Evolutionary conservation across 1,140 invertebrate species (phyloP).

Genomic region (Fopius arisanus): DNA sequence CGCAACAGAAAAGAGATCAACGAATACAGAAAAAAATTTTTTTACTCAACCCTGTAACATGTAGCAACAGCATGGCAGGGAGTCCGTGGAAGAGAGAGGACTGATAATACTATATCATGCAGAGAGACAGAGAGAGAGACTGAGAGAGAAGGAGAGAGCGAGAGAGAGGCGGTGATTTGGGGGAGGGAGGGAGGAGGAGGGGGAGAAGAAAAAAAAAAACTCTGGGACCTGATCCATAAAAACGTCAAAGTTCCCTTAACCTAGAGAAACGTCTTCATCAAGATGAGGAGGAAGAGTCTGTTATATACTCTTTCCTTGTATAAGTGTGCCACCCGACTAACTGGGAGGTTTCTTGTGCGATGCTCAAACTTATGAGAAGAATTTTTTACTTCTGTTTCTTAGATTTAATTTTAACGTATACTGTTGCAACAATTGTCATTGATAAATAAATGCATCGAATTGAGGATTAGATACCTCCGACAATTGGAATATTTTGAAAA

Average conservation of each 20-base stretch:
- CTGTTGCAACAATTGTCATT: too few relatives aligned
- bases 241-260: conserved; percentile 66
- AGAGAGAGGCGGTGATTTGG: conserved; percentile 21
- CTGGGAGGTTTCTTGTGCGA: conserved; percentile 17
- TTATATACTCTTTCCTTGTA: conserved; percentile 30
- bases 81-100: conserved; percentile 29
- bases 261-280: conserved; percentile 66
- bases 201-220: conserved; percentile 41
- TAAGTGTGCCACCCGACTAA: conserved; percentile 22
- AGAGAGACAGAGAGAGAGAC: too few relatives aligned
- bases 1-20: conserved; percentile 29
- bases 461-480: too few relatives aligned
- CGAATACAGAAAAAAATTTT: conserved; percentile 20
- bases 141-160: conserved; percentile 38
- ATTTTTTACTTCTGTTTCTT: neutral
- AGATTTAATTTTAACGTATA: too few relatives aligned
- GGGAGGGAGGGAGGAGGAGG: conserved; percentile 38
- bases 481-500: neutral
- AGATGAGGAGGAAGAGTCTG: conserved; percentile 40
- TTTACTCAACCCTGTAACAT: neutral
- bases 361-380: neutral
- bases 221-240: conserved; percentile 60
- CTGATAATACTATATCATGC: conserved; percentile 2
- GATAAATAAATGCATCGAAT: too few relatives aligned
- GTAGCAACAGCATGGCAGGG: neutral